Percentiles rank a stretch among this genome's conserved stretches.
Evolutionary conservation across 2,888 invertebrate species (phyloP).

Genomic region (Scrobipalpa costella): DNA sequence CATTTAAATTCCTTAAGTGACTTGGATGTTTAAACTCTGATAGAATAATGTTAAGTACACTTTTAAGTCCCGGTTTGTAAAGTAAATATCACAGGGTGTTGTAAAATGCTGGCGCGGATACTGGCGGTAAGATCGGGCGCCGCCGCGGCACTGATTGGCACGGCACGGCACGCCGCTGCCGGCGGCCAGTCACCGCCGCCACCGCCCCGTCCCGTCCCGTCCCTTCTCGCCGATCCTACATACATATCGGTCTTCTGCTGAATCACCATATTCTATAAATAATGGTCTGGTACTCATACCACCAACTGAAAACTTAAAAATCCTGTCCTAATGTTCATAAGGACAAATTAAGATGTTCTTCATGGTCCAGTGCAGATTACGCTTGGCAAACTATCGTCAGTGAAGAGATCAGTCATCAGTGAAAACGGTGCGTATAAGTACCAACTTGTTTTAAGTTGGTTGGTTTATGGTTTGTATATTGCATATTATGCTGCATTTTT

Average conservation of each 20-base stretch:
- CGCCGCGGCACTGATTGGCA: slow-evolving; percentile 44
- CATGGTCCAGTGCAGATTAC: too few relatives aligned
- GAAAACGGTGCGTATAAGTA: too few relatives aligned
- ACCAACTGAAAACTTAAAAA: neutral
- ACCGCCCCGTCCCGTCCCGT: neutral
- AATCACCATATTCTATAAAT: slow-evolving; percentile 1
- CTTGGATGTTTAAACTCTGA: neutral
- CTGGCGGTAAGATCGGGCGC: slow-evolving; percentile 43
- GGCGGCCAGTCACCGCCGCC: neutral
- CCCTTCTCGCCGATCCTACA: neutral
- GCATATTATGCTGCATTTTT: too few relatives aligned
- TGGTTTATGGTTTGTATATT: too few relatives aligned
- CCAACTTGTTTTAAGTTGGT: too few relatives aligned
- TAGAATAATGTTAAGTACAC: slow-evolving; percentile 10
- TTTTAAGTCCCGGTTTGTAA: slow-evolving; percentile 4
- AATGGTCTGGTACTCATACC: neutral
- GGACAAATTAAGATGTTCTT: too few relatives aligned
- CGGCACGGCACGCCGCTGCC: neutral
- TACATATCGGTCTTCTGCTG: neutral
- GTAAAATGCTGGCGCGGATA: slow-evolving; percentile 7
- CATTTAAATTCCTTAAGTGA: neutral
- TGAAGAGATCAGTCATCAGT: too few relatives aligned
- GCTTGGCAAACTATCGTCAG: too few relatives aligned
- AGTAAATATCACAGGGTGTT: slow-evolving; percentile 20
- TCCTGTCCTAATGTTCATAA: too few relatives aligned